phyloP scores from a whole-genome alignment of 1,140 invertebrate species.

The Anadara kagoshimensis region DNA sequence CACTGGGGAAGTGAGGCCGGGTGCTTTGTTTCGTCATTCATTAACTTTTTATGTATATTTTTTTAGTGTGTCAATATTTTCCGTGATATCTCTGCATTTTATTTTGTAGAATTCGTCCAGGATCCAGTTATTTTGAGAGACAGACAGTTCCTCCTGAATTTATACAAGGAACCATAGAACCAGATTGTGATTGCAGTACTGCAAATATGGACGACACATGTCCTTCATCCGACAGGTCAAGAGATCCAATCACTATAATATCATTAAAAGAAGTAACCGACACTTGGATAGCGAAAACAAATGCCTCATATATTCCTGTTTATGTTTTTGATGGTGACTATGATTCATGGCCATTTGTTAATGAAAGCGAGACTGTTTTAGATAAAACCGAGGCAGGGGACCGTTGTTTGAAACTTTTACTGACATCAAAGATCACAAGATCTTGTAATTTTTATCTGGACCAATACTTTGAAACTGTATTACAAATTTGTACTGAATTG shows the following conservation, averaged over 20 bases:
- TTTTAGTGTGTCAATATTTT: too few relatives aligned
- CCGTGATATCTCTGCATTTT: too few relatives aligned
- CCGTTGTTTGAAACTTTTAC: constrained; percentile 14
- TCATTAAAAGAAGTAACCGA: constrained; percentile 5
- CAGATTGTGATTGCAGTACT: too few relatives aligned
- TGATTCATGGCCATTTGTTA: constrained; percentile 13
- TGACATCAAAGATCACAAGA: constrained; percentile 15
- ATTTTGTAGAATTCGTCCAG: not conserved
- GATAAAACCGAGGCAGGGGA: constrained; percentile 7
- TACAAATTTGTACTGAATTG: constrained; percentile 25
- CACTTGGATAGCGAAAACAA: constrained; percentile 1
- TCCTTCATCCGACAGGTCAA: constrained; percentile 10
- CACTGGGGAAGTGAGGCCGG: too few relatives aligned
- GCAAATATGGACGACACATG: not conserved
- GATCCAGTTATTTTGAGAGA: not conserved
- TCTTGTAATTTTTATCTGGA: constrained; percentile 14
- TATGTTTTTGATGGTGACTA: constrained; percentile 25
- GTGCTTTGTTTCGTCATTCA: too few relatives aligned
- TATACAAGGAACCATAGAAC: not conserved
- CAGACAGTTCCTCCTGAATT: not conserved
- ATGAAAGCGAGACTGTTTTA: not conserved
- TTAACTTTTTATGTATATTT: too few relatives aligned
- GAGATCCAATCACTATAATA: not conserved
- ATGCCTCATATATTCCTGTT: not conserved
- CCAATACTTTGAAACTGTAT: constrained; percentile 12